Base-by-base conservation (phyloP, 2,888 invertebrate genomes). In the Artemia sinica region DNA sequence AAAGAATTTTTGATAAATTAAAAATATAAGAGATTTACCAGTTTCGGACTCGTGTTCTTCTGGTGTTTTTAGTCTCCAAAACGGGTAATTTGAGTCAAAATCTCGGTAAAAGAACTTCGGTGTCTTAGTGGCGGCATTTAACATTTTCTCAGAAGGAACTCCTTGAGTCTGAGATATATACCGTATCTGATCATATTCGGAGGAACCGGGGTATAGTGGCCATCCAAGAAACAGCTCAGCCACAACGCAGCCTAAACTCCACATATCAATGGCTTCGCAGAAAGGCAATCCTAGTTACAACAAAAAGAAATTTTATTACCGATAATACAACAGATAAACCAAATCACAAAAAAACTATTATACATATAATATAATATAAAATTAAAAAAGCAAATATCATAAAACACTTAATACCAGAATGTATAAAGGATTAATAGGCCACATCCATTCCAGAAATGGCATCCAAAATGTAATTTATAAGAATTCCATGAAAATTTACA, bases 221-320 rank as follows among this genome's bases (percentile, higher is more conserved):
- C 98, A 99, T 72, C 98, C 98, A 66, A 99, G 84, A 81, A 98
- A 98, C 74, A 98, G 82, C 79, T 99, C 98, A 4, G 98, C 98
- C 66, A 98, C 96, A 72, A 99, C 98, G 80, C 98, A 99, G 70
- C 98, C 98, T 73, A 98, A 82, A 8, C 96, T 97, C 98, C 98
- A 98, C 97, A 99, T 99, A 80, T 98, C 98, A 75, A 98, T 98
- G 13, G 97, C 94, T 80, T 99, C 98, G 81, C 95, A 95, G 82
- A 98, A 98, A 72, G 96, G 97, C 75, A 98, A 82, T 41, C 98
- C 79, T 78, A 28, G 58, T 50, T 41, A 52, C 13, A 1, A 11
- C 13, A 65, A 11, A 28, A 28, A 28, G 10, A 65, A 65, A 9
- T 28, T 28, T 28, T 11, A 65, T 41, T 7, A 65, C 65, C 65